These are phyloP conservation scores for Allygus modestus DNA, from an alignment of 2,888 invertebrate genomes.

Conservation along the genomic window DNA sequence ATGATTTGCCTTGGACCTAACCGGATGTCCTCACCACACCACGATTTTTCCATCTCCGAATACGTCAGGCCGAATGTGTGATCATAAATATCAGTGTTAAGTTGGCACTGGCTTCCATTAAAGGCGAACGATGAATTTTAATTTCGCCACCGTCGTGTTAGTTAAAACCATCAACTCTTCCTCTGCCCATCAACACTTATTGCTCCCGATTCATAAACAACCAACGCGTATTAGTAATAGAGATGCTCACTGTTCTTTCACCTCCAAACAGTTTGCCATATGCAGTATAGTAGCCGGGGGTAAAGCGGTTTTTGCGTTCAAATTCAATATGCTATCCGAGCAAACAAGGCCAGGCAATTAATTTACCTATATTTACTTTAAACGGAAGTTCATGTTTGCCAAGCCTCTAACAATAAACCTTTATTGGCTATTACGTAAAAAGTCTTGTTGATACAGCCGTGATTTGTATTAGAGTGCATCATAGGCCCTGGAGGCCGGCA, in stretches of 20 bases:
- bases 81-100: too few species aligned
- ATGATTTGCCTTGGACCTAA: too few species aligned
- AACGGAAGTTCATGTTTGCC: slow-evolving; percentile 35
- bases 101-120: too few species aligned
- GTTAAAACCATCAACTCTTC: too few species aligned
- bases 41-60: too few species aligned
- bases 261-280: neutral
- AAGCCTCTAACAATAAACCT: slow-evolving; percentile 10
- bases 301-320: neutral
- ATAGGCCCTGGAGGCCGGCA: neutral
- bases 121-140: too few species aligned
- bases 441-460: slow-evolving; percentile 15
- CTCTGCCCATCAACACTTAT: neutral
- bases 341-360: slow-evolving; percentile 14
- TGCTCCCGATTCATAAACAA: neutral
- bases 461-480: slow-evolving; percentile 21
- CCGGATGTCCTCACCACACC: too few species aligned
- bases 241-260: neutral
- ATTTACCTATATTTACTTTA: slow-evolving; percentile 41
- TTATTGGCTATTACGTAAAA: slow-evolving; percentile 34
- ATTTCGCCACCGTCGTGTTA: too few species aligned
- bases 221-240: neutral
- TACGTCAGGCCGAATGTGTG: too few species aligned
- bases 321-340: slow-evolving; percentile 19
- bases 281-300: neutral